Base-by-base conservation (phyloP, 2,888 invertebrate genomes). In the Parapristionchus giblindavisi region DNA sequence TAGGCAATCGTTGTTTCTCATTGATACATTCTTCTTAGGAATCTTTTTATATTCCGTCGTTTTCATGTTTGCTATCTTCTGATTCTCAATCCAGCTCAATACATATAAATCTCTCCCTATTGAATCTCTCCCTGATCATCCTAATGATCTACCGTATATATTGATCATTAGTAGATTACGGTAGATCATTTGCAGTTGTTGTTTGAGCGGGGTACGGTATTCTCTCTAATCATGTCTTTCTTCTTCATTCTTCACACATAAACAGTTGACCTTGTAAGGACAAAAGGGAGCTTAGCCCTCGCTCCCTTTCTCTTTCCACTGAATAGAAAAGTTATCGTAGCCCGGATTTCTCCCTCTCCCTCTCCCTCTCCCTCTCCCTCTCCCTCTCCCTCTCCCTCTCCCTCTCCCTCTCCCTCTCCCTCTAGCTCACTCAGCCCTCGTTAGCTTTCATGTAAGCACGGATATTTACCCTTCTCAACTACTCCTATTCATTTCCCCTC, bases 341-440 rank as follows among this genome's bases (percentile, higher is more conserved):
- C n/a, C n/a, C n/a, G n/a, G n/a, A n/a, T n/a, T n/a, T n/a, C 11
- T 66, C 48, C 34, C 48, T 48, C 66, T 24, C 8, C n/a, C 68
- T 68, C 21, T 36, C 32, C 52, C 27, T 32, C 29, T 63, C 63
- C 21, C 38, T 38, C 11, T 43, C 43, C 3, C 51, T 68, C 29
- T 24, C n/a, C 52, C 48, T 27, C 51, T 68, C 24, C 52, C 32
- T n/a, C 48, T 66, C 21, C n/a, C 6, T 40, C 27, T 38, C 65
- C 14, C 54, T 21, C 54, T 21, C 71, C 52, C 36, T 52, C 24
- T 34, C 34, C 52, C 8, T 38, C 27, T 21, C 68, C n/a, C 71
- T 40, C 43, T 40, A 71, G 38, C 71, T 58, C 36, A 14, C 43
- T 29, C 68, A 68, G 40, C 40, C 63, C 40, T 43, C 43, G 63